Percentiles rank a stretch among this genome's conserved stretches.
Evolutionary conservation across 1,140 invertebrate species (phyloP).

Genomic region (Neelides sp.): DNA sequence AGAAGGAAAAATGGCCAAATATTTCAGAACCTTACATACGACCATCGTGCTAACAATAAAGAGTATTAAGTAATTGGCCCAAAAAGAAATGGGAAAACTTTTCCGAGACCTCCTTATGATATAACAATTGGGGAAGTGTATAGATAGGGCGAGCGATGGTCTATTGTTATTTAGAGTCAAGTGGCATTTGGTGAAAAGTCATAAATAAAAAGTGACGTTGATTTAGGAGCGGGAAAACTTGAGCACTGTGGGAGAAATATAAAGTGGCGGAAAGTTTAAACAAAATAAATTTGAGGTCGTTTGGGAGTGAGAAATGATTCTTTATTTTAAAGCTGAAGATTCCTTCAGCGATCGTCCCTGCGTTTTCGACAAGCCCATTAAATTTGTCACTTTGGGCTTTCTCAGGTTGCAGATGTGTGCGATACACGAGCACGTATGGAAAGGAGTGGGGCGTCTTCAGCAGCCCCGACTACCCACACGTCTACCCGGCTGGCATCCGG

Average conservation of each 20-base stretch:
- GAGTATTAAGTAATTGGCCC: no score
- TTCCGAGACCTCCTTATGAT: no score
- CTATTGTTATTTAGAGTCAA: no score
- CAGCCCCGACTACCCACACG: conserved; percentile 64
- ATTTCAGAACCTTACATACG: no score
- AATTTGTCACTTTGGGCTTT: conserved; percentile 19
- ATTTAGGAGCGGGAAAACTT: background rate
- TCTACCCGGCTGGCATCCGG: conserved; percentile 58
- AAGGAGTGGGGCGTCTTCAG: conserved; percentile 65
- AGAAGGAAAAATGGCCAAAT: no score
- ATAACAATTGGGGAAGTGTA: no score
- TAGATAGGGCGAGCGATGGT: no score
- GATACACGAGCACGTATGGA: conserved; percentile 62
- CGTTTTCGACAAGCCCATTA: background rate
- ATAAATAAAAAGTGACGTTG: background rate
- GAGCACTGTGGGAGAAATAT: background rate
- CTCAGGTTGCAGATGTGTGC: conserved; percentile 66
- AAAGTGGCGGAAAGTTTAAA: background rate
- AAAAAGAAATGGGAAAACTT: no score
- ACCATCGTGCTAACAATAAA: no score
- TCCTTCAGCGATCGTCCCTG: no score
- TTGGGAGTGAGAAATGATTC: background rate
- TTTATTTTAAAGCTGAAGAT: no score
- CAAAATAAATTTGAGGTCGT: background rate
- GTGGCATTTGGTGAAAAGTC: no score